phyloP scores from a whole-genome alignment of 1,140 invertebrate genomes.

The Hypsibius dujardini region DNA sequence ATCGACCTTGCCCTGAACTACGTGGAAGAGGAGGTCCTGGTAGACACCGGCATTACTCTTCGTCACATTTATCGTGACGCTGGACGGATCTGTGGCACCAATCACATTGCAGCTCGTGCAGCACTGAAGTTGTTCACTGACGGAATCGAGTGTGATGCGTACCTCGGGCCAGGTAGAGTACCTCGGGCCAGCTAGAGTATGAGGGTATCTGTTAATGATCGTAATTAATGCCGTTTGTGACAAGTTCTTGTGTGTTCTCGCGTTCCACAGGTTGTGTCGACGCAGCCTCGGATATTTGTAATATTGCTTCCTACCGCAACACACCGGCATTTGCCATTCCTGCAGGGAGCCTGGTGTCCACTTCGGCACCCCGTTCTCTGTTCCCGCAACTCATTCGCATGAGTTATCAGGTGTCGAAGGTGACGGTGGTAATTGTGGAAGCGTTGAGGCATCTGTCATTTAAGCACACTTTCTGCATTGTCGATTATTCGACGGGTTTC shows the following conservation, averaged over 20 bases:
- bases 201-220: no score
- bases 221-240: no score
- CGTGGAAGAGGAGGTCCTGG: background rate
- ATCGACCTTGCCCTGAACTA: background rate
- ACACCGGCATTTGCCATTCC: background rate
- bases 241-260: no score
- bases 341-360: background rate
- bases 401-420: background rate
- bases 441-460: no score
- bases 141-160: background rate
- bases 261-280: background rate
- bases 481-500: no score
- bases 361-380: background rate
- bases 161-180: constrained; percentile 3
- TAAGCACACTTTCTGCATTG: no score
- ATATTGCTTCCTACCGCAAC: background rate
- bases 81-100: background rate
- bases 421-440: no score
- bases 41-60: background rate
- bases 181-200: background rate
- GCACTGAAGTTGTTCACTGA: background rate
- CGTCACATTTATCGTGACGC: background rate
- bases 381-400: background rate
- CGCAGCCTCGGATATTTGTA: background rate
- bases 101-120: background rate